phyloP scores from a whole-genome alignment of 2,888 invertebrate genomes.

The Mechanitis mazaeus region DNA sequence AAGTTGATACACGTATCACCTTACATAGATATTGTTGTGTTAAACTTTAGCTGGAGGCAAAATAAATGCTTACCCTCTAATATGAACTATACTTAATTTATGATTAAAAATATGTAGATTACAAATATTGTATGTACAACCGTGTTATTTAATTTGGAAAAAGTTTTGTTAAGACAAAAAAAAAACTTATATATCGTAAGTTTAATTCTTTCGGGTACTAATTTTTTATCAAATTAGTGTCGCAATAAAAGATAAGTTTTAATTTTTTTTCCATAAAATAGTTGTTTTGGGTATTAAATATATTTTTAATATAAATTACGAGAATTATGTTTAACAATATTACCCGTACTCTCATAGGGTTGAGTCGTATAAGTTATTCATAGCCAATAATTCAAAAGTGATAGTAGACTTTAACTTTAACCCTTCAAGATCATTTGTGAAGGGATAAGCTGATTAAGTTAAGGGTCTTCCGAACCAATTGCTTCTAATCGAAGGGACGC shows the following conservation, averaged over 20 bases:
- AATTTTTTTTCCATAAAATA: no score
- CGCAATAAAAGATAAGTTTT: no score
- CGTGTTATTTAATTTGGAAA: no score
- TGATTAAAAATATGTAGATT: not conserved
- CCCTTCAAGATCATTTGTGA: conserved; percentile 36
- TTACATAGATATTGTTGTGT: conserved; percentile 27
- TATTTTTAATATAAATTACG: no score
- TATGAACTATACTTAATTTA: no score
- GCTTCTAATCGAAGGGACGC: conserved; percentile 37
- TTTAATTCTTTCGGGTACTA: no score
- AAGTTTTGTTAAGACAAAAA: no score
- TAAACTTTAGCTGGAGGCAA: conserved; percentile 23
- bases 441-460: conserved; percentile 33
- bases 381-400: conserved; percentile 16
- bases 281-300: no score
- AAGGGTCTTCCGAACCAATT: conserved; percentile 37
- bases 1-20: conserved; percentile 24
- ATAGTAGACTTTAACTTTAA: conserved; percentile 32
- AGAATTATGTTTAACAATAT: not conserved
- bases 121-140: not conserved
- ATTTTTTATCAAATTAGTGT: no score
- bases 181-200: no score
- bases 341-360: not conserved
- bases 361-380: conserved; percentile 15
- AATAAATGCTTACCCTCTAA: conserved; percentile 21